Evolutionary conservation across 35 echinoderm and acorn worm genomes (phyloP).

Genomic region (Amphiura filiformis): DNA sequence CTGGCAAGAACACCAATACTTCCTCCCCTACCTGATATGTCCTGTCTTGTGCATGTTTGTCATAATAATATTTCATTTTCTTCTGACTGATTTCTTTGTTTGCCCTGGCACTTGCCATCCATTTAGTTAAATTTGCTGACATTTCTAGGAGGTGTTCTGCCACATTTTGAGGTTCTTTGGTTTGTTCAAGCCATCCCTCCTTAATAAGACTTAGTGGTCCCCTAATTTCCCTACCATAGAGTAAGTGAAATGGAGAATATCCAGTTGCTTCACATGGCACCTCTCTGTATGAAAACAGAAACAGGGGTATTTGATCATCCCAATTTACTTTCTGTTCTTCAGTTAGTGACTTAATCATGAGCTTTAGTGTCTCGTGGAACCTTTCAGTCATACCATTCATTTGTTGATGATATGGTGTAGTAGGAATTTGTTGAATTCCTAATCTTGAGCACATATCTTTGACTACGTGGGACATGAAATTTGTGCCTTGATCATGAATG

Average conservation of each 20-base stretch:
- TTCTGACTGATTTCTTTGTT: constrained; percentile 1
- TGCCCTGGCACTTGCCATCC: not conserved
- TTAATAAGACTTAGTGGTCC: constrained; percentile 9
- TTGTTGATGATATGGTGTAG: constrained; percentile 18
- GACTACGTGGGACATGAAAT: constrained; percentile 28
- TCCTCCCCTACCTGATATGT: constrained; percentile 22
- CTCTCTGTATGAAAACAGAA: constrained; percentile 52
- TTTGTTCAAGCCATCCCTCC: not conserved
- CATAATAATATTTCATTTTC: constrained; percentile 32
- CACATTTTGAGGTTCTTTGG: not conserved
- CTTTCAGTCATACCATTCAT: constrained; percentile 20
- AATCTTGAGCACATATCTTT: not conserved
- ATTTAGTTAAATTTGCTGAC: not conserved
- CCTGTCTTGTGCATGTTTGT: constrained; percentile 4
- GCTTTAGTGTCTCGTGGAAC: constrained; percentile 20
- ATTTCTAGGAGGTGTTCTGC: not conserved
- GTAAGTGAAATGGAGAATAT: constrained; percentile 38
- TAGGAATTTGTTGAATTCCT: not conserved
- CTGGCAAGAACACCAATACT: constrained; percentile 38
- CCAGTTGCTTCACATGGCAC: not conserved
- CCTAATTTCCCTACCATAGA: constrained; percentile 34
- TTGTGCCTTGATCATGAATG: constrained; percentile 42
- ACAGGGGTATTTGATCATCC: constrained; percentile 27
- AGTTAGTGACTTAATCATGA: constrained; percentile 12
- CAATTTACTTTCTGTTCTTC: constrained; percentile 12